Evolutionary conservation across 92 coral and sea anemone genomes (phyloP).

Genomic region (Isaurus tuberculatus): DNA sequence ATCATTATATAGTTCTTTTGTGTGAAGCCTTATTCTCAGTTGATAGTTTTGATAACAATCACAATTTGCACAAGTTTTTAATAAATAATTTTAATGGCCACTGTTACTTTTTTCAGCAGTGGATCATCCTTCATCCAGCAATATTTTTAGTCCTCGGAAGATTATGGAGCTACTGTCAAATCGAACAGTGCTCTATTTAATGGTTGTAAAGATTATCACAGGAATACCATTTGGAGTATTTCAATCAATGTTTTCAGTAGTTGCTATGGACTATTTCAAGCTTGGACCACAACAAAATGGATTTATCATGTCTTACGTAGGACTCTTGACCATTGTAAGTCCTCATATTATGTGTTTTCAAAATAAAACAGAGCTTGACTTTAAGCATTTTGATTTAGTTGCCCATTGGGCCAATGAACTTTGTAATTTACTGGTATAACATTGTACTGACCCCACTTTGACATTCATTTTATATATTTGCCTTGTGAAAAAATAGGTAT

Average conservation of each 20-base stretch:
- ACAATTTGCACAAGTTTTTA: background rate
- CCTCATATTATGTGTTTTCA: too few species aligned
- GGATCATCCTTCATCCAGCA: conserved; percentile 48
- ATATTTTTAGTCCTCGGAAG: conserved; percentile 78
- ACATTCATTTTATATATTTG: too few species aligned
- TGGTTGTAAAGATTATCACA: conserved; percentile 73
- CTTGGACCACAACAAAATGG: conserved; percentile 96
- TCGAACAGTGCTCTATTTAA: conserved; percentile 80
- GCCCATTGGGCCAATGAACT: too few species aligned
- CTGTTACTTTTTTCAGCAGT: background rate
- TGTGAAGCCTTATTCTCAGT: too few species aligned
- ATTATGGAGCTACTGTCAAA: conserved; percentile 69
- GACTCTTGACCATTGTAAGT: conserved; percentile 93
- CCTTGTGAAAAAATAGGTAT: too few species aligned
- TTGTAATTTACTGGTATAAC: too few species aligned
- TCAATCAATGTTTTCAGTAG: conserved; percentile 95
- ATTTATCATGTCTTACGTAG: conserved; percentile 92
- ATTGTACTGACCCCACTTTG: too few species aligned
- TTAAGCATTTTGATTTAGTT: too few species aligned
- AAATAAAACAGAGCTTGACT: too few species aligned
- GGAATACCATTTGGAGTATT: conserved; percentile 95
- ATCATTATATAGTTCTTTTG: too few species aligned
- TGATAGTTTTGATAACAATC: too few species aligned
- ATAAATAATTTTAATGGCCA: background rate
- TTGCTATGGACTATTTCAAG: conserved; percentile 91